These are phyloP conservation scores for Zaprionus camerounensis DNA, from an alignment of 1,140 invertebrate genomes.

Conservation along the genomic window DNA sequence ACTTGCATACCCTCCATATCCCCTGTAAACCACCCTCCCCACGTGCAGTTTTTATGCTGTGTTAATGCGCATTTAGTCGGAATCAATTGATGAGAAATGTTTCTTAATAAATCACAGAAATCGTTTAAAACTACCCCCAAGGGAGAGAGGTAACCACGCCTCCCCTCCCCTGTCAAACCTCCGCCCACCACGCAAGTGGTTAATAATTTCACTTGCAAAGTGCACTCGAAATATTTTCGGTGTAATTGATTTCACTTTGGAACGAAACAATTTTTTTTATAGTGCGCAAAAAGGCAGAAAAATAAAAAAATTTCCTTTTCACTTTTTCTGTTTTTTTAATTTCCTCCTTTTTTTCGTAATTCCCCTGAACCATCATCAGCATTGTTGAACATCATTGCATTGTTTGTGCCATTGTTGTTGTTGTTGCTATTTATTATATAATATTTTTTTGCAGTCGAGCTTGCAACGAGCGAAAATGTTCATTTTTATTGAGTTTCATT, in stretches of 20 bases:
- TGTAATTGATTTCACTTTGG: conserved; percentile 72
- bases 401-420: conserved; percentile 24
- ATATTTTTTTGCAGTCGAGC: conserved; percentile 31
- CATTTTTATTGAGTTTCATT: conserved; percentile 81
- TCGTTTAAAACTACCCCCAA: conserved; percentile 43
- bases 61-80: conserved; percentile 70
- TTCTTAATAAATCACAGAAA: conserved; percentile 54
- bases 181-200: conserved; percentile 37
- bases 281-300: conserved; percentile 23
- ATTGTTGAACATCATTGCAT: conserved; percentile 12
- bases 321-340: conserved; percentile 43
- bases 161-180: too few species aligned
- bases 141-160: neutral
- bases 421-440: conserved; percentile 17
- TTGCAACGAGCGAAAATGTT: conserved; percentile 42
- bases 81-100: conserved; percentile 65
- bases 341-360: conserved; percentile 21
- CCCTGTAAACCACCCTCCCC: neutral
- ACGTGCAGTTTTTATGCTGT: conserved; percentile 41
- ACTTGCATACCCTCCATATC: neutral
- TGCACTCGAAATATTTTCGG: conserved; percentile 64
- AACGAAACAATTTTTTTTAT: conserved; percentile 43
- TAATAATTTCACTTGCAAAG: conserved; percentile 66
- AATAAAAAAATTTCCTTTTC: conserved; percentile 50
- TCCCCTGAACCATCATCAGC: neutral